These are phyloP conservation scores for Brachyrhaphis roseni DNA, from an alignment of 2,797 vertebrate genomes.

Conservation along the genomic window DNA sequence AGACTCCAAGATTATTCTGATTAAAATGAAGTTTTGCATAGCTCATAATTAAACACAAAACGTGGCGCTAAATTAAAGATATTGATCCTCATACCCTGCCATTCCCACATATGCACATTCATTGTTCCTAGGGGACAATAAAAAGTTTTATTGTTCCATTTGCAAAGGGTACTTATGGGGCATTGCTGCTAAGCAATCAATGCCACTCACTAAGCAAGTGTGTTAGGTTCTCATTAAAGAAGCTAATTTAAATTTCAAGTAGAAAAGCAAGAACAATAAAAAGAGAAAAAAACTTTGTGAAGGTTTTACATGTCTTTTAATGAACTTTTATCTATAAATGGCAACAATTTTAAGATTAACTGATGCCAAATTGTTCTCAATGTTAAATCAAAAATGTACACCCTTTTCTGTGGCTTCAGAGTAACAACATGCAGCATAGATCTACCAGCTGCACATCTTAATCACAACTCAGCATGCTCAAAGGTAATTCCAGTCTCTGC, in stretches of 20 bases:
- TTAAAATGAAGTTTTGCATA: neutral
- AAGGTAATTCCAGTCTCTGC: neutral
- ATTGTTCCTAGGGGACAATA: slow-evolving; percentile 36
- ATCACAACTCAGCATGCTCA: neutral
- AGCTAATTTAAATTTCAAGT: slow-evolving; percentile 5
- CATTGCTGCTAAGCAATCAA: slow-evolving; percentile 29
- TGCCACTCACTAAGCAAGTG: slow-evolving; percentile 18
- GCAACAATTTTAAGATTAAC: neutral
- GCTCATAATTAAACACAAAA: slow-evolving; percentile 25
- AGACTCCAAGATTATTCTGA: neutral
- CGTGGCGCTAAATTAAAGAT: slow-evolving; percentile 31
- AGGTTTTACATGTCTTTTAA: neutral
- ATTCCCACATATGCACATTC: slow-evolving; percentile 23
- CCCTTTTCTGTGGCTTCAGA: neutral
- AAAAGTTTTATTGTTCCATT: slow-evolving; percentile 38
- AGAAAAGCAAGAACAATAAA: neutral
- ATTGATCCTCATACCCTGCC: slow-evolving; percentile 42
- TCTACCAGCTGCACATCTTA: neutral
- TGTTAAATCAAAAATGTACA: neutral
- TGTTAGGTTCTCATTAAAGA: slow-evolving; percentile 25
- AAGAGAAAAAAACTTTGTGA: neutral
- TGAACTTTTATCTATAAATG: neutral
- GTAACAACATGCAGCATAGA: neutral
- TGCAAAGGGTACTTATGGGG: slow-evolving; percentile 25
- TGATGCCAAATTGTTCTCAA: neutral